Conservation (phyloP, 2,888 invertebrate species). For the Proisotoma minuta region DNA sequence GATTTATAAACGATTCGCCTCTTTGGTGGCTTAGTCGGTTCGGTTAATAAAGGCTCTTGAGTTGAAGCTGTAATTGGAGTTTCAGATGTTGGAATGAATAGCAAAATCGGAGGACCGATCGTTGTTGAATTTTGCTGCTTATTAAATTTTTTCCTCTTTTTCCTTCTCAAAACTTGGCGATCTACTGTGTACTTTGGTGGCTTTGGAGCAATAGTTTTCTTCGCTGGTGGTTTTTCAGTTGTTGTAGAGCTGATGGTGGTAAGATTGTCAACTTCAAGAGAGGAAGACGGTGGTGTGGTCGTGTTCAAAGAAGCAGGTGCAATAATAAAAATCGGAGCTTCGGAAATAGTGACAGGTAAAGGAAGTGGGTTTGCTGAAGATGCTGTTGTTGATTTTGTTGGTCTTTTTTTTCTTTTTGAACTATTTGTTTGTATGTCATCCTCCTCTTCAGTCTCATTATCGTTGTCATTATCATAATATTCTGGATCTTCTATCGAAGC, state of each 20-base stretch:
- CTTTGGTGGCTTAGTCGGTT: slow-evolving; percentile 7
- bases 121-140: background rate
- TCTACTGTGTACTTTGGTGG: slow-evolving; percentile 15
- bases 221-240: too few relatives aligned
- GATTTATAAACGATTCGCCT: slow-evolving; percentile 12
- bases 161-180: background rate
- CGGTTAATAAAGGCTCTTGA: background rate
- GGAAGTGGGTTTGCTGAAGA: background rate
- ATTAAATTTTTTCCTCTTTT: background rate
- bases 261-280: too few relatives aligned
- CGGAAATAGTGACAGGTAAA: background rate
- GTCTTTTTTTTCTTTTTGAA: background rate
- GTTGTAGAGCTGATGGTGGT: background rate
- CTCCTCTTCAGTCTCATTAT: slow-evolving; percentile 12
- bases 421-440: slow-evolving; percentile 10
- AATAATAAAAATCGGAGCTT: too few relatives aligned
- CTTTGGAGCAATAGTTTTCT: slow-evolving; percentile 9
- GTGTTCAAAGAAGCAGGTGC: too few relatives aligned
- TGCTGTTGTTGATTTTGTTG: background rate
- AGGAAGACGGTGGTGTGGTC: background rate
- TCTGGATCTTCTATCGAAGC: background rate
- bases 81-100: slow-evolving; percentile 15
- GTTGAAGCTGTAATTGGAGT: slow-evolving; percentile 9
- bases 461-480: slow-evolving; percentile 8
- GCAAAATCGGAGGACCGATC: slow-evolving; percentile 15